These are phyloP conservation scores for Heliconius charithonia DNA, from an alignment of 2,888 invertebrate species.

Conservation along the genomic window DNA sequence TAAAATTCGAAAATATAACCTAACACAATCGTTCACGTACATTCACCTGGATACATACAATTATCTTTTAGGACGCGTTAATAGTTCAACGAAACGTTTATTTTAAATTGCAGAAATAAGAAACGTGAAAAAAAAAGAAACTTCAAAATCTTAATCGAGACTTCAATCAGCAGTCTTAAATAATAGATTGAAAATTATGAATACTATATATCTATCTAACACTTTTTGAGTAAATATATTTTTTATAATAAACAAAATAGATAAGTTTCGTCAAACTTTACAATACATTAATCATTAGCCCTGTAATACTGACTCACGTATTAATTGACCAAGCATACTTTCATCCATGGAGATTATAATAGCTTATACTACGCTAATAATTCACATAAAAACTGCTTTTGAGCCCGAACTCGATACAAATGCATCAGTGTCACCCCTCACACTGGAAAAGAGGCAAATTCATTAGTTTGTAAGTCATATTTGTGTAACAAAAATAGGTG, in stretches of 20 bases:
- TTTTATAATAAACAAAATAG: not conserved
- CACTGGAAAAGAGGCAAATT: constrained; percentile 60
- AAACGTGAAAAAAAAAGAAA: not conserved
- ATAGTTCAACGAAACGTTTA: constrained; percentile 34
- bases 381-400: constrained; percentile 79
- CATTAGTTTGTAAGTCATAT: constrained; percentile 31
- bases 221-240: not conserved
- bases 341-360: constrained; percentile 63
- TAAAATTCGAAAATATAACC: constrained; percentile 58
- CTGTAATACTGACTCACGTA: constrained; percentile 81
- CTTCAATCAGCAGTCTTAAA: constrained; percentile 5
- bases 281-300: constrained; percentile 56
- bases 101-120: not conserved
- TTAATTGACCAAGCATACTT: constrained; percentile 65
- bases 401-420: constrained; percentile 75
- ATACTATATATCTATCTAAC: not conserved
- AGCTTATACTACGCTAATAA: constrained; percentile 66
- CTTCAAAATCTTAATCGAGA: constrained; percentile 5
- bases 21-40: constrained; percentile 48
- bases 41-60: constrained; percentile 36
- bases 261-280: constrained; percentile 32
- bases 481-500: constrained; percentile 53
- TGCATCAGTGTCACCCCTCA: constrained; percentile 64
- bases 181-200: not conserved
- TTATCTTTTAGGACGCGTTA: constrained; percentile 38